phyloP scores from a whole-genome alignment of 2,113 vertebrate species.

The Lepisosteus osseus region DNA sequence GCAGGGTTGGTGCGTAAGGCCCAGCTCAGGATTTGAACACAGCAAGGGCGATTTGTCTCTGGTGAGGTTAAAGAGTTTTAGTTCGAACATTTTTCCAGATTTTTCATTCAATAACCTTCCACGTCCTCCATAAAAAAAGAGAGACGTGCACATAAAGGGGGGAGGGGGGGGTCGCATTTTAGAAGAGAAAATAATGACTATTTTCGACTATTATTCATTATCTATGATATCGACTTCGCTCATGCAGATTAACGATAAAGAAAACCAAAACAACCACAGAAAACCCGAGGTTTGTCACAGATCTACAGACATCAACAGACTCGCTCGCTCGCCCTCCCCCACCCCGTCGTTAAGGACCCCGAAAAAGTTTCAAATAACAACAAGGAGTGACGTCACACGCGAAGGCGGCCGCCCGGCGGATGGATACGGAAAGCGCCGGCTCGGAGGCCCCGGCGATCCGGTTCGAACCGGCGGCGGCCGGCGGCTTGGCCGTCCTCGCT shows the following conservation, averaged over 20 bases:
- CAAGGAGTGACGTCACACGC: conserved; percentile 47
- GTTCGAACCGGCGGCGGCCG: conserved; percentile 51
- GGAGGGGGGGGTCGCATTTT: too few relatives aligned
- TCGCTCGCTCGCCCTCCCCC: too few relatives aligned
- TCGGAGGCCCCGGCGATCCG: conserved; percentile 40
- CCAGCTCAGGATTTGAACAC: too few relatives aligned
- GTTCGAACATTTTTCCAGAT: too few relatives aligned
- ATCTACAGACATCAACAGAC: not conserved
- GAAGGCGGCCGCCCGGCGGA: conserved; percentile 39
- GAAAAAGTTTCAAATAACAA: conserved; percentile 37
- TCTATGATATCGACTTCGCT: conserved; percentile 34
- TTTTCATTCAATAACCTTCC: too few relatives aligned
- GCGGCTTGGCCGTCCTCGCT: not conserved
- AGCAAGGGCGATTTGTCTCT: too few relatives aligned
- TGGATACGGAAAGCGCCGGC: conserved; percentile 28
- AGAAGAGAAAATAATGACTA: too few relatives aligned
- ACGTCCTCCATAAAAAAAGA: too few relatives aligned
- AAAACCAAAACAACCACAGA: conserved; percentile 39
- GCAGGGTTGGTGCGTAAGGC: too few relatives aligned
- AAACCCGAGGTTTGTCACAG: conserved; percentile 37
- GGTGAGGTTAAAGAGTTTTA: too few relatives aligned
- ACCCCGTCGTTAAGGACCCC: not conserved
- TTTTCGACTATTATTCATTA: too few relatives aligned
- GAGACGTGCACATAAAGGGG: too few relatives aligned
- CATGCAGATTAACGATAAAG: not conserved